Evolutionary conservation across 2,888 invertebrate genomes (phyloP).

Genomic region (Flabesymbios commensalis): DNA sequence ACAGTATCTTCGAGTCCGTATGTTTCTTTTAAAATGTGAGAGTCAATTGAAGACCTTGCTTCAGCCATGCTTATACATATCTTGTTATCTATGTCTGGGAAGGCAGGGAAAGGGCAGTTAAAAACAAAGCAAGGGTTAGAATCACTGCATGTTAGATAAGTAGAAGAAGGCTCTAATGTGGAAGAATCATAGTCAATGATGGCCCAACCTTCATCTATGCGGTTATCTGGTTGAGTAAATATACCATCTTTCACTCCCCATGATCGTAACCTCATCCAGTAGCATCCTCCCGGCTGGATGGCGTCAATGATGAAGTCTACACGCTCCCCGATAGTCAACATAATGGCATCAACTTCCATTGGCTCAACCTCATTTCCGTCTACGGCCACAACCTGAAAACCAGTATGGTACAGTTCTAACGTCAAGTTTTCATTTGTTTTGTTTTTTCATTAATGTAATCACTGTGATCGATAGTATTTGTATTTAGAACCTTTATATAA

Average conservation of each 20-base stretch:
- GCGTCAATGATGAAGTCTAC: conserved; percentile 43
- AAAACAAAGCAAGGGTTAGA: not conserved
- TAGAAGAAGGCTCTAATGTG: conserved; percentile 1
- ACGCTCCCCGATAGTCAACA: conserved; percentile 38
- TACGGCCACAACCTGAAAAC: conserved; percentile 32
- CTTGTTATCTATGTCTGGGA: not conserved
- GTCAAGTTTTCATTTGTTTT: too few relatives aligned
- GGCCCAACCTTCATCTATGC: conserved; percentile 4
- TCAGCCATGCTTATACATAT: not conserved
- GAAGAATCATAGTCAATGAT: conserved; percentile 5
- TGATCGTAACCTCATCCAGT: conserved; percentile 45
- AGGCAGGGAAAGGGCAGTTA: conserved; percentile 8
- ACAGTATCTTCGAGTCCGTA: not conserved
- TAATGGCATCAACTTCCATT: not conserved
- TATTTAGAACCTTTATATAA: too few relatives aligned
- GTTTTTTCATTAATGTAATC: too few relatives aligned
- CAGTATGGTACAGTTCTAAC: too few relatives aligned
- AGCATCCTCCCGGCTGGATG: conserved; percentile 36
- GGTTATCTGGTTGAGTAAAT: not conserved
- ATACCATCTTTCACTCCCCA: conserved; percentile 14
- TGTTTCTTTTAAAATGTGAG: not conserved
- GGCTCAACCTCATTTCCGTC: conserved; percentile 43
- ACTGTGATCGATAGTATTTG: too few relatives aligned
- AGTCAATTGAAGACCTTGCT: not conserved
- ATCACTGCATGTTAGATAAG: not conserved